A percentile compares a stretch with the other conserved stretches of the same genome.
Conservation (phyloP, 2,797 vertebrate species). For the Macropodus opercularis region DNA sequence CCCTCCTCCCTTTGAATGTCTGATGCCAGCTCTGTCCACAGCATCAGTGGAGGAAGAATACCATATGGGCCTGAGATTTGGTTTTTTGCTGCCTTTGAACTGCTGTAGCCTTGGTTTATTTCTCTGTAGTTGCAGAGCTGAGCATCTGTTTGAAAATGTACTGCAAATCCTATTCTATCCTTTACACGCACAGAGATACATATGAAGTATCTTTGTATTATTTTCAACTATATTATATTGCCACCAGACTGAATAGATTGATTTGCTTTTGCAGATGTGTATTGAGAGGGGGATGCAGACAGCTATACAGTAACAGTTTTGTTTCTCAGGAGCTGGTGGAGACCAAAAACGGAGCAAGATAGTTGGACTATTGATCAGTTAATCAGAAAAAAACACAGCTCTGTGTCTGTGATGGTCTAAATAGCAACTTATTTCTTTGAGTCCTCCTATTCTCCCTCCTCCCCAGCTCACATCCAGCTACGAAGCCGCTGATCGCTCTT, state of each 20-base stretch:
- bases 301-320: background rate
- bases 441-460: background rate
- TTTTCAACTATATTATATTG: too few relatives aligned
- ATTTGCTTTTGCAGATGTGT: background rate
- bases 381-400: too few relatives aligned
- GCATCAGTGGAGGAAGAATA: slow-evolving; percentile 26
- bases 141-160: background rate
- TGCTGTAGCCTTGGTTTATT: background rate
- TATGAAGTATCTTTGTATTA: too few relatives aligned
- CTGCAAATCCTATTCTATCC: too few relatives aligned
- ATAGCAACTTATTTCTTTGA: slow-evolving; percentile 2
- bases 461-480: slow-evolving; percentile 27
- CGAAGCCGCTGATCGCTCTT: slow-evolving; percentile 55
- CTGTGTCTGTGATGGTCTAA: too few relatives aligned
- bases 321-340: background rate
- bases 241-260: too few relatives aligned
- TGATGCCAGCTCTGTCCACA: slow-evolving; percentile 41
- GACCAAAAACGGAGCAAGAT: too few relatives aligned
- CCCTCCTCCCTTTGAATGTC: slow-evolving; percentile 39
- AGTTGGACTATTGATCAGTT: too few relatives aligned
- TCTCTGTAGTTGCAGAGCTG: background rate
- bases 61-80: slow-evolving; percentile 1
- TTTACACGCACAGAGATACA: too few relatives aligned
- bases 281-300: too few relatives aligned
- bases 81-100: background rate